Base-by-base conservation (phyloP, 2,888 invertebrate species). In the Blomia tropicalis region DNA sequence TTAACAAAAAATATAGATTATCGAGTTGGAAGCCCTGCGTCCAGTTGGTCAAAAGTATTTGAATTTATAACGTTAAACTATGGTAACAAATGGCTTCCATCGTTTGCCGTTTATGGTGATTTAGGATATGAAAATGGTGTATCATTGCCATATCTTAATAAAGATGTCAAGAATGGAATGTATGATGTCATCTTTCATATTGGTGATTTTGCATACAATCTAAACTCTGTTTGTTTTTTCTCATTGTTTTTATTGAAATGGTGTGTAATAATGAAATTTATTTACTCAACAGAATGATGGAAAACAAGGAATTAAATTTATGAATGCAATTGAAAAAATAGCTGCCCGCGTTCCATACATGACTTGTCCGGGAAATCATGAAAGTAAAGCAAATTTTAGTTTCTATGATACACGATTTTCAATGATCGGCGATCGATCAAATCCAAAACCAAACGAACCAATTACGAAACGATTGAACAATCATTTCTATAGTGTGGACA, bases 161-260 rank as follows among this genome's bases (percentile, higher is more conserved):
- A 68, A 56, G 69, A 69, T 32, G 63, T 66, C 1, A 30, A 69
- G 19, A 64, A 63, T 36, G 66, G 66, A 0, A 59, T 63, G 32
- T 68, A 67, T 30, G 73, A 74, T 65, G 30, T 54, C 1, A 63
- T 30, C 47, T 59, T 63, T 61, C 29, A 30, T 29, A 65, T 61
- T 44, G 71, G 91, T 0, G 93, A 93, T 77, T 90, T 92, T 76
- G 93, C 91, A 0, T 93, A 93, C 75, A 87, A 93, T 74, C 86
- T 93, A 88, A 77, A 88, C 74, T 76, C 82, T 23, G 80, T 80
- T 73, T 72, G 68, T 25, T 23, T 47, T 19, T 47, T 4, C n/a
- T 41, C 41, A 41, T 41, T 41, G 14, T 41, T 14, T 41, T 41
- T 41, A 17, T 41, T 25, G 31, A 44, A 61, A 5, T n/a, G n/a